Evolutionary conservation across 2,113 vertebrate genomes (phyloP).

Genomic region (Cervus canadensis): DNA sequence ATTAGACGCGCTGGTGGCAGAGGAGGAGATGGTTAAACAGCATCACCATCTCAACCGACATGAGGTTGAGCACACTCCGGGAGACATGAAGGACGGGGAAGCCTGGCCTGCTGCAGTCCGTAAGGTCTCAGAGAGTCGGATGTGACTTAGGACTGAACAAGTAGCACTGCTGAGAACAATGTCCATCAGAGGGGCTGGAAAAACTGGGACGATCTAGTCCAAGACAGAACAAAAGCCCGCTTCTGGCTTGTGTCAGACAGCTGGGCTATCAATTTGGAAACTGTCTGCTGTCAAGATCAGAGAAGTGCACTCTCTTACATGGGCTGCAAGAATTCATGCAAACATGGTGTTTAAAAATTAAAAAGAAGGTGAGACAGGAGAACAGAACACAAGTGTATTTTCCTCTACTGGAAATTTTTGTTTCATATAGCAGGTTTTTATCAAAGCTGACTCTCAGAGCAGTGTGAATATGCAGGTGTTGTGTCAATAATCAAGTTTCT

Average conservation of each 20-base stretch:
- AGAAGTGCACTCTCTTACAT: not conserved
- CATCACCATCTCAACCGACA: not conserved
- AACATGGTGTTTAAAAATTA: not conserved
- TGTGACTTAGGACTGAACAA: fast-evolving
- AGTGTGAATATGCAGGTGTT: not conserved
- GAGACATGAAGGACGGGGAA: not conserved
- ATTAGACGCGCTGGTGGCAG: not conserved
- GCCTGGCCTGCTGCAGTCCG: fast-evolving
- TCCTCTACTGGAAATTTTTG: not conserved
- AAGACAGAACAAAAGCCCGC: not conserved
- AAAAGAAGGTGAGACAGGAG: not conserved
- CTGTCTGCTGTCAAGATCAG: not conserved
- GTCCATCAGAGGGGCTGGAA: not conserved
- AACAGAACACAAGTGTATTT: not conserved
- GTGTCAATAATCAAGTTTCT: not conserved
- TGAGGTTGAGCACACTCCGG: not conserved
- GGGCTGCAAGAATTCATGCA: not conserved
- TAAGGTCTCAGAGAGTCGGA: not conserved
- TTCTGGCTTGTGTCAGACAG: not conserved
- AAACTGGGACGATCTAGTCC: not conserved
- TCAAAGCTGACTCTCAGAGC: not conserved
- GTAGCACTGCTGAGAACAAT: not conserved
- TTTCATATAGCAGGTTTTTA: not conserved
- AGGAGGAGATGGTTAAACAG: not conserved
- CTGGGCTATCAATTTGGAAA: not conserved